phyloP scores from a whole-genome alignment of 2,113 vertebrate genomes.

The Chauna torquata region DNA sequence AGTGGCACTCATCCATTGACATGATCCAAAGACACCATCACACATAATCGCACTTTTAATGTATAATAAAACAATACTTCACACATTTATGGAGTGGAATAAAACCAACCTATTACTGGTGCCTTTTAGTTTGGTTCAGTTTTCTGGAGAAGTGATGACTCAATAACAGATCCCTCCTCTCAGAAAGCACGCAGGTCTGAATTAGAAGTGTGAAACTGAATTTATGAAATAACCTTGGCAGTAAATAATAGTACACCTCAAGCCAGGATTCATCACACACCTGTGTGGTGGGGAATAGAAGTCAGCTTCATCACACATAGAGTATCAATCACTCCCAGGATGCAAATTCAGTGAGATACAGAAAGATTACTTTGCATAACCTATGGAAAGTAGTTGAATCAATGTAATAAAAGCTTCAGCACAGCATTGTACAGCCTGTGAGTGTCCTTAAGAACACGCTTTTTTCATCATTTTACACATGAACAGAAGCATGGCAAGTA shows the following conservation, averaged over 20 bases:
- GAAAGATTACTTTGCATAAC: constrained; percentile 59
- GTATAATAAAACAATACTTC: constrained; percentile 37
- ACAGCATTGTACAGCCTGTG: not conserved
- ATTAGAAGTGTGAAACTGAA: constrained; percentile 59
- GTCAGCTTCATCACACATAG: constrained; percentile 47
- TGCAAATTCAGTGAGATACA: constrained; percentile 66
- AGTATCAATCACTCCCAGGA: constrained; percentile 68
- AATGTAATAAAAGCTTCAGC: constrained; percentile 52
- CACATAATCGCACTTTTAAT: constrained; percentile 37
- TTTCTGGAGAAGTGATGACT: constrained; percentile 47
- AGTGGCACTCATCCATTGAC: not conserved
- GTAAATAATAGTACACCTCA: constrained; percentile 70
- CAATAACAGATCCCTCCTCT: constrained; percentile 23
- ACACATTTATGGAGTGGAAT: not conserved
- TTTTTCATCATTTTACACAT: not conserved
- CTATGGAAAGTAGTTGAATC: constrained; percentile 59
- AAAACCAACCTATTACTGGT: not conserved
- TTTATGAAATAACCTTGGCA: constrained; percentile 70
- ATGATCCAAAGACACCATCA: not conserved
- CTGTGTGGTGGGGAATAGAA: constrained; percentile 43
- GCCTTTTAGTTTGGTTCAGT: constrained; percentile 35
- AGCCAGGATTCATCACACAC: constrained; percentile 54
- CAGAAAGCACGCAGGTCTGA: constrained; percentile 25
- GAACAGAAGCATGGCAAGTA: not conserved
- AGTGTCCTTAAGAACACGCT: constrained; percentile 1